Evolutionary conservation across 2,113 vertebrate species (phyloP).

Genomic region (Oncorhynchus keta): DNA sequence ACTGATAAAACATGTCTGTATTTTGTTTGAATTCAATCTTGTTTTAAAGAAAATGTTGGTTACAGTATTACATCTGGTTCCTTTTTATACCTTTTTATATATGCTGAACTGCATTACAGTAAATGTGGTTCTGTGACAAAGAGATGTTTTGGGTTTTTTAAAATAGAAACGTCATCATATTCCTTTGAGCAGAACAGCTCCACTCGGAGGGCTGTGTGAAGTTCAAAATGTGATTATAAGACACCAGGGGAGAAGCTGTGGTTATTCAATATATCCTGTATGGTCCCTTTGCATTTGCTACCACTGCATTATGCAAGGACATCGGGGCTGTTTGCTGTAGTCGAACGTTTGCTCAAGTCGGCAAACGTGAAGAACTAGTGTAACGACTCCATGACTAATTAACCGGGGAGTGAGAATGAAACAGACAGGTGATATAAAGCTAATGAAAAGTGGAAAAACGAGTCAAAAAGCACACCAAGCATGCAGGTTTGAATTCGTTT

Average conservation of each 20-base stretch:
- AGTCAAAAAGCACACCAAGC: neutral
- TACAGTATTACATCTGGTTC: neutral
- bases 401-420: constrained; percentile 47
- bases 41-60: neutral
- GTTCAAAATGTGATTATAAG: constrained; percentile 31
- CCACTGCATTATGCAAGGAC: constrained; percentile 27
- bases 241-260: constrained; percentile 33
- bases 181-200: constrained; percentile 1
- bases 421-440: constrained; percentile 23
- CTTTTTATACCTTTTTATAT: neutral
- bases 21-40: neutral
- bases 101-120: neutral
- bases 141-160: neutral
- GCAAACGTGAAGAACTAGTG: constrained; percentile 72
- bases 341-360: constrained; percentile 73
- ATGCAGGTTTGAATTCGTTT: neutral
- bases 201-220: constrained; percentile 15
- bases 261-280: constrained; percentile 27
- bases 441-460: neutral
- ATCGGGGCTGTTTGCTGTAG: constrained; percentile 71
- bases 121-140: constrained; percentile 3
- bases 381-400: constrained; percentile 72
- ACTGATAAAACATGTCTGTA: constrained; percentile 2
- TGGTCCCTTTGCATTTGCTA: constrained; percentile 18
- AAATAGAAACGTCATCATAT: neutral